Evolutionary conservation across 92 coral and sea anemone species (phyloP).

Genomic region (Paragorgia papillata): DNA sequence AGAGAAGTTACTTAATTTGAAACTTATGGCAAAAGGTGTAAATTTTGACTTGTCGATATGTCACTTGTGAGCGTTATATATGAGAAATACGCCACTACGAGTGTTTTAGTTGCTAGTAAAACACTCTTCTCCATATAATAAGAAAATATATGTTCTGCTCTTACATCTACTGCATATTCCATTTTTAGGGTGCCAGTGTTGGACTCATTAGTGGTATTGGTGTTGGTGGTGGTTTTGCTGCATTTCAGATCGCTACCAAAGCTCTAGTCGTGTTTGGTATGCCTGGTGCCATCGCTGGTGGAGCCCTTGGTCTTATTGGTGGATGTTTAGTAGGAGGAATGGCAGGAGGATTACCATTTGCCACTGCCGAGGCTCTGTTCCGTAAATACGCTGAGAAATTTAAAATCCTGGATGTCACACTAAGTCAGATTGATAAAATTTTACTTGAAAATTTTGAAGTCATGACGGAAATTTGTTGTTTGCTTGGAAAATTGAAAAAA

Average conservation of each 20-base stretch:
- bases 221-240: constrained; percentile 41
- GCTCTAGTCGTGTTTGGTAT: constrained; percentile 37
- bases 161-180: not conserved
- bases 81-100: no score
- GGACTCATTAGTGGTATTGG: constrained; percentile 37
- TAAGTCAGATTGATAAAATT: constrained; percentile 9
- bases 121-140: no score
- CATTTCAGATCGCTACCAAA: constrained; percentile 39
- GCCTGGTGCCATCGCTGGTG: constrained; percentile 40
- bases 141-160: no score
- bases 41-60: no score
- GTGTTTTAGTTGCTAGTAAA: no score
- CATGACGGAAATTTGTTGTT: constrained; percentile 36
- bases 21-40: no score
- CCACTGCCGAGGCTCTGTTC: constrained; percentile 28
- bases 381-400: constrained; percentile 40
- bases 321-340: constrained; percentile 32
- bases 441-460: constrained; percentile 37
- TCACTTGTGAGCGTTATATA: no score
- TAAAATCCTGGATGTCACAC: constrained; percentile 26
- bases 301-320: constrained; percentile 37
- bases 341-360: constrained; percentile 37
- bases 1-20: no score
- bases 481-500: constrained; percentile 25
- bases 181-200: constrained; percentile 22